Conservation (phyloP, 1,140 invertebrate genomes). For the Bursaphelenchus mucronatus region DNA sequence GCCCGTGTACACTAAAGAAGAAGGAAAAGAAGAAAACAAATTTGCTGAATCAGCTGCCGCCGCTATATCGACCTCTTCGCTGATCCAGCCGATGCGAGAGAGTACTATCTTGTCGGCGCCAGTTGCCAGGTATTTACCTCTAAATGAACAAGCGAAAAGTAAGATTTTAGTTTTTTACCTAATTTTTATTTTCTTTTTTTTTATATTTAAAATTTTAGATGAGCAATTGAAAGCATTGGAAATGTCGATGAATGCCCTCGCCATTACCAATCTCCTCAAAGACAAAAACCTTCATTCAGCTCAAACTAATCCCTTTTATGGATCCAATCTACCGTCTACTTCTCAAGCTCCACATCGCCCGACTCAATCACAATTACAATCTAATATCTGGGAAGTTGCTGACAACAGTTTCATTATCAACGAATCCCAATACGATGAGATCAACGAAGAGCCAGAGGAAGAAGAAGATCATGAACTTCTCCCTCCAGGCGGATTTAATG, state of each 20-base stretch:
- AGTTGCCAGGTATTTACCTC: slow-evolving; percentile 1
- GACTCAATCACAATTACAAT: too few species aligned
- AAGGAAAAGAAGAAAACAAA: neutral
- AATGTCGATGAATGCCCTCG: slow-evolving; percentile 45
- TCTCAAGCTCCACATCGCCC: too few species aligned
- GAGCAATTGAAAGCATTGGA: slow-evolving; percentile 37
- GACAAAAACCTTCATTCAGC: too few species aligned
- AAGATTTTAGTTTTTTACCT: slow-evolving; percentile 15
- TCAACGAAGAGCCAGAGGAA: too few species aligned
- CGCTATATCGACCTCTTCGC: slow-evolving; percentile 6
- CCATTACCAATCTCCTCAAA: slow-evolving; percentile 25
- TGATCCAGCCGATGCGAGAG: slow-evolving; percentile 11
- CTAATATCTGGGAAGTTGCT: too few species aligned
- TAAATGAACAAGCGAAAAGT: neutral
- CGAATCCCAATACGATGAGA: too few species aligned
- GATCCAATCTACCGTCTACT: too few species aligned
- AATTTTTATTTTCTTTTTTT: slow-evolving; percentile 7
- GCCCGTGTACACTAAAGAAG: too few species aligned
- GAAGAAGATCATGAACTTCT: too few species aligned
- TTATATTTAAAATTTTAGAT: slow-evolving; percentile 32
- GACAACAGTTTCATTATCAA: too few species aligned
- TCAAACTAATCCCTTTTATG: too few species aligned
- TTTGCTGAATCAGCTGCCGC: slow-evolving; percentile 16
- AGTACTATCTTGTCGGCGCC: slow-evolving; percentile 16
- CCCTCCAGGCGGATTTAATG: too few species aligned